Percentiles rank a stretch among this genome's conserved stretches.
phyloP scores from a whole-genome alignment of 92 coral and sea anemone species.

The Phenganax marumi region DNA sequence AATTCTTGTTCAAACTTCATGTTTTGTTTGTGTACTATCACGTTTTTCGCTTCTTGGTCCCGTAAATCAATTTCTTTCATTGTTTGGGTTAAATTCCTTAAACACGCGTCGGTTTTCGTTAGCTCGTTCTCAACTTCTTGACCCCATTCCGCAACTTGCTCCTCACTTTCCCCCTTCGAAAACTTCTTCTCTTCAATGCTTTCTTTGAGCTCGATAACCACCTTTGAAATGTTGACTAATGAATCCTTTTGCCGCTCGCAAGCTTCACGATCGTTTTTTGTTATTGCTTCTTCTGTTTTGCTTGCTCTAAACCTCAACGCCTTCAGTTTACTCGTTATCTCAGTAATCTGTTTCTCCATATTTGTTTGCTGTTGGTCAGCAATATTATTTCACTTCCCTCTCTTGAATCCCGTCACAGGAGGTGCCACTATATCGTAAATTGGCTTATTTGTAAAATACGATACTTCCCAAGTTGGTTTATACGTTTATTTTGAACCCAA shows the following conservation, averaged over 20 bases:
- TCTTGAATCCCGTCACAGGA: too few relatives aligned
- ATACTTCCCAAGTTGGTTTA: too few relatives aligned
- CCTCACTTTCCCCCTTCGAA: slow-evolving; percentile 34
- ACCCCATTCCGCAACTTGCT: slow-evolving; percentile 55
- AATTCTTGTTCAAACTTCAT: too few relatives aligned
- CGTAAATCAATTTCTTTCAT: slow-evolving; percentile 7
- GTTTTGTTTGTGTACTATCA: slow-evolving; percentile 33
- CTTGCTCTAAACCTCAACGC: slow-evolving; percentile 4
- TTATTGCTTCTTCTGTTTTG: slow-evolving; percentile 4
- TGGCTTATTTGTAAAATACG: too few relatives aligned
- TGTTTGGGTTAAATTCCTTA: slow-evolving; percentile 1
- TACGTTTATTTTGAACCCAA: too few relatives aligned
- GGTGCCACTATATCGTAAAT: too few relatives aligned
- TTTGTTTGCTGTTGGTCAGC: too few relatives aligned
- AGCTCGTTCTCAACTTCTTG: slow-evolving; percentile 15
- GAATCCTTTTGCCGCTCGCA: slow-evolving; percentile 32
- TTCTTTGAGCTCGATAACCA: slow-evolving; percentile 16
- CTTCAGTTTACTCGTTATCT: slow-evolving; percentile 15
- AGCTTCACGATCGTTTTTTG: neutral
- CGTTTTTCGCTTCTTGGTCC: slow-evolving; percentile 24
- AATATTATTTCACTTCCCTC: too few relatives aligned
- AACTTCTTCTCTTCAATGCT: slow-evolving; percentile 41
- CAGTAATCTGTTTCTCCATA: neutral
- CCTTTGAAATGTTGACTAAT: neutral
- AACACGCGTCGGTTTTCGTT: slow-evolving; percentile 38